A percentile compares a stretch with the other conserved stretches of the same genome.
Conservation (phyloP, 92 coral and sea anemone species). For the Metridium senile region DNA sequence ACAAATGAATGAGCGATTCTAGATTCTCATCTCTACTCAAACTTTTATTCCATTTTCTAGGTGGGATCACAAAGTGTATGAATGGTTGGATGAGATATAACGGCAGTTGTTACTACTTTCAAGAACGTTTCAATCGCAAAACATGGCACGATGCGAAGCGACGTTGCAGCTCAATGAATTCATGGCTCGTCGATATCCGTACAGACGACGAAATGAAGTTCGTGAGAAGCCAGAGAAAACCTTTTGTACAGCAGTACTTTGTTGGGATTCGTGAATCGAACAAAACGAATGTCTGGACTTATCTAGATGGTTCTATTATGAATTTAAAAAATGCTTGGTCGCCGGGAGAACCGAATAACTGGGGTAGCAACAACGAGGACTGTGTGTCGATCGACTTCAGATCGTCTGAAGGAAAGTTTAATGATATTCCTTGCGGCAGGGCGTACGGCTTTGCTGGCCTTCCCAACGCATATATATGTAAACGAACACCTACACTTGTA, state of each 20-base stretch:
- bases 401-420: conserved; percentile 19
- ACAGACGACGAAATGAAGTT: conserved; percentile 20
- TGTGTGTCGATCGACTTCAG: conserved; percentile 41
- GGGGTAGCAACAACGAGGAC: conserved; percentile 26
- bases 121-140: not conserved
- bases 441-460: conserved; percentile 20
- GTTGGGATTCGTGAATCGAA: conserved; percentile 17
- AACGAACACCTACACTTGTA: not conserved
- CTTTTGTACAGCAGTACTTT: conserved; percentile 11
- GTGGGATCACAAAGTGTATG: not conserved
- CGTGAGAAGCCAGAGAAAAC: conserved; percentile 11
- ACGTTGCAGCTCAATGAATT: not conserved
- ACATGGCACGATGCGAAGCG: conserved; percentile 23
- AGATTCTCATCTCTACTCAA: too few relatives aligned
- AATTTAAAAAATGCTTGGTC: conserved; percentile 31
- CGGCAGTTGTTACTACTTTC: conserved; percentile 8
- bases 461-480: conserved; percentile 16
- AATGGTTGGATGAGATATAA: conserved; percentile 13
- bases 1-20: too few relatives aligned
- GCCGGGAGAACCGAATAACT: conserved; percentile 30
- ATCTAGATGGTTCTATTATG: conserved; percentile 15
- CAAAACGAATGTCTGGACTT: conserved; percentile 17
- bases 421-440: conserved; percentile 29
- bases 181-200: conserved; percentile 33
- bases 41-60: not conserved